These are phyloP conservation scores for Myathropa florea DNA, from an alignment of 2,888 invertebrate genomes.

Conservation along the genomic window DNA sequence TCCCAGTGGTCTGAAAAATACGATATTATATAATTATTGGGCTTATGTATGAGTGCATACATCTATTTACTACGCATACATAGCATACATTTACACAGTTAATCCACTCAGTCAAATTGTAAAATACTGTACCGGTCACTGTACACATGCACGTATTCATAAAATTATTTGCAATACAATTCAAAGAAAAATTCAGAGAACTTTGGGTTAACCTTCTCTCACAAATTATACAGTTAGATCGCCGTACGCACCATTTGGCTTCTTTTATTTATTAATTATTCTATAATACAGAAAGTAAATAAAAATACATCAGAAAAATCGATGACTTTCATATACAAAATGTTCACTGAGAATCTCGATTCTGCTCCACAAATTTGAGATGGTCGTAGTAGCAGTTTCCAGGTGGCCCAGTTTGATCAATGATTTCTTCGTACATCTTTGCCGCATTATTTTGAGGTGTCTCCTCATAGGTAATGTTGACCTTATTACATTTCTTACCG, in stretches of 20 bases:
- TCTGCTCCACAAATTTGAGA: constrained; percentile 57
- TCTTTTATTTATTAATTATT: neutral
- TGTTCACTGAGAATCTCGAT: constrained; percentile 4
- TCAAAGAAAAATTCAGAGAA: no score
- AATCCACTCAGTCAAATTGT: no score
- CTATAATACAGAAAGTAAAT: neutral
- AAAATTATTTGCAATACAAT: no score
- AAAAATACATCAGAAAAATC: neutral
- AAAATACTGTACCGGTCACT: no score
- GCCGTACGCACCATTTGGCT: neutral
- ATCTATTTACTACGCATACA: no score
- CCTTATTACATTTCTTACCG: constrained; percentile 68
- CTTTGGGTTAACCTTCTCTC: no score
- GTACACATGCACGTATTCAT: no score
- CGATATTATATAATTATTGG: no score
- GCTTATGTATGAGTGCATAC: no score
- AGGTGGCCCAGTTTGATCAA: constrained; percentile 64
- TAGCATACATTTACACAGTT: no score
- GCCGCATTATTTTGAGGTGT: constrained; percentile 74
- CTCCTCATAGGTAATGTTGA: constrained; percentile 77
- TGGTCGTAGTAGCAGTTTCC: constrained; percentile 72
- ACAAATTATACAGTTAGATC: no score
- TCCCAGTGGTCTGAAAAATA: no score
- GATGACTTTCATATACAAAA: neutral
- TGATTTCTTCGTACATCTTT: constrained; percentile 77